Base-by-base conservation (phyloP, 2,113 vertebrate species). In the Xiphias gladius region DNA sequence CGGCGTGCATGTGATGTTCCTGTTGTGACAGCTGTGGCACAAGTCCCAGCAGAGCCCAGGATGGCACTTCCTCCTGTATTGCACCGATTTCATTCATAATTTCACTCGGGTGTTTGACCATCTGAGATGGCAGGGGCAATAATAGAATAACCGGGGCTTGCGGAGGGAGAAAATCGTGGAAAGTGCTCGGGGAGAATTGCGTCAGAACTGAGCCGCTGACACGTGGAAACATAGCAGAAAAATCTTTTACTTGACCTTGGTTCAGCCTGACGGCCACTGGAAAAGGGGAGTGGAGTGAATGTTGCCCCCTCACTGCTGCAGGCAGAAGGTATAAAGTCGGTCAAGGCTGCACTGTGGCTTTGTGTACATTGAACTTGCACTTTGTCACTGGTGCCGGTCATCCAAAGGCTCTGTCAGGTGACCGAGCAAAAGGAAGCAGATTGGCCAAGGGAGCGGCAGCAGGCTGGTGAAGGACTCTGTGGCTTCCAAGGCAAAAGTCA, bases 331-430 rank as follows among this genome's bases (percentile, higher is more conserved):
- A 74, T 10, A 80, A 93, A 94, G 85, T 89, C 75, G 89, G 88
- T 88, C 88, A 89, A 14, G 66, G 71, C 82, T 65, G 83, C 64
- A 7, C 48, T 0, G 46, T 79, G 66, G 82, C 78, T 90, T 77
- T 85, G 88, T 92, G 90, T 91, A 86, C 90, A 80, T 92, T 91
- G 74, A 86, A 88, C 88, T 88, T 88, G 87, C 59, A 84, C 84
- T 89, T 91, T 85, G 86, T 85, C 65, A 73, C 89, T 30, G 20
- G 37, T 2, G 24, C 63, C 6, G 55, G 63, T n/a, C 57, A 30
- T 79, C 68, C 71, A 69, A 24, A 80, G 54, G 77, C 62, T 76
- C 62, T 6, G 83, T 92, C 91, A 92, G 88, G 88, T 89, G 89
- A 87, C 80, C 13, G 1, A 35, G 84, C 37, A 77, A 48, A 35